Evolutionary conservation across 1,140 invertebrate species (phyloP), one percentile per base, ranked within the genome.

Genomic region (Fopius arisanus): DNA sequence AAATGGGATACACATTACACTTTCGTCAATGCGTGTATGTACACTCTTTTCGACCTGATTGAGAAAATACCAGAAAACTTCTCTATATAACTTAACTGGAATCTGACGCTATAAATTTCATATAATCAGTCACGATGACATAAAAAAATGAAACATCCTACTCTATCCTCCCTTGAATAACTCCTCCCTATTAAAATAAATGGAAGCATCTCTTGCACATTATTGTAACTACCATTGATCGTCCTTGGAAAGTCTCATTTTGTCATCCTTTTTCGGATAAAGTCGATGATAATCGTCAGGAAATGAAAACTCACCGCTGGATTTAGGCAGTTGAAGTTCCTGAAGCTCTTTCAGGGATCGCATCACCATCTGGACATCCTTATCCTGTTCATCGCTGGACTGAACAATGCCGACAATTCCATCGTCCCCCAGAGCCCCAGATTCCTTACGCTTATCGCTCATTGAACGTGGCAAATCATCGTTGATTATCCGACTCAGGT

Each of bases 401-500:
- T 80, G 82, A 33, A 82, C 67, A 5, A 77, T 51, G 1, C 51
- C 78, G 6, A 29, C 41, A 51, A 78, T 65, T 29, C 31, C 48
- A 12, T 82, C 82, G 23, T 83, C 83, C 5, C 72, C 51, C 26
- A 83, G 5, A 72, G 70, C 71, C 6, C 78, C 76, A 0, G 70
- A 6, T n/a, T 83, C 80, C 72, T 83, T 82, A 16, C 79, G 69
- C 67, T 81, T 83, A 3, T 80, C 77, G 23, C 73, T 78, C 51
- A 21, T 69, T 63, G 23, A 73, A 77, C 28, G 67, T 26, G 14
- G 66, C 2, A 71, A 75, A 69, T 84, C 83, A 5, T 87, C 85
- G 16, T 89, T 86, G 76, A 91, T 83, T 77, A 89, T 79, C 82
- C 88, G 86, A 88, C 88, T 87, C 79, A 90, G 71, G 81, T 85